Evolutionary conservation across 30 jellyfish, hydroid and myxozoan genomes (phyloP), one percentile per base, ranked within the genome.

Genomic region (Catostylus mosaicus): DNA sequence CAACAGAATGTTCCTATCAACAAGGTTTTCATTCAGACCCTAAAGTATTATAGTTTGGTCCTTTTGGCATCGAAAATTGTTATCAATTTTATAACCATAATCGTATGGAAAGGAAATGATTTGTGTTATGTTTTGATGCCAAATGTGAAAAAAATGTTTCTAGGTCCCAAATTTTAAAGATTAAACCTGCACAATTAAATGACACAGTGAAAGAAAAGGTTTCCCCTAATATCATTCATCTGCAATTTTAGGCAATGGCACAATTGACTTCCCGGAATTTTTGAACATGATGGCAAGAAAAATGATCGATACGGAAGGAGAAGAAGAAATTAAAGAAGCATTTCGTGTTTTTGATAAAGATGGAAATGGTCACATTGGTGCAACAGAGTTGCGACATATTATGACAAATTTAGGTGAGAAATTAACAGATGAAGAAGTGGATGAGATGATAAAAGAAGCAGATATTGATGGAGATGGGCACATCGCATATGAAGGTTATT

Each of bases 191-290:
- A n/a, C n/a, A n/a, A n/a, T n/a, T n/a, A n/a, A n/a, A n/a, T n/a
- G n/a, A n/a, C n/a, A n/a, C n/a, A n/a, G n/a, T n/a, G n/a, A n/a
- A n/a, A n/a, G n/a, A n/a, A n/a, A n/a, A n/a, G n/a, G n/a, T n/a
- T n/a, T n/a, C n/a, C n/a, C n/a, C n/a, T n/a, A n/a, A n/a, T n/a
- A n/a, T n/a, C n/a, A n/a, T n/a, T 4, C 24, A 18, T 50, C 24
- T 3, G 6, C 5, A 52, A 59, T 77, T 57, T 12, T 67, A 76
- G 98, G 97, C 32, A 93, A 88, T 67, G 98, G 98, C n/a, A 93
- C 98, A 40, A 87, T 93, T 51, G 98, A 93, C 45, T 93, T 93
- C 48, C 97, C 97, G 18, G 98, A 93, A 60, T 93, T 93, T 80
- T 65, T 93, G 62, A 87, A 89, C 62, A 93, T 93, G 98, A 93